Evolutionary conservation across 2,888 invertebrate genomes (phyloP).

Genomic region (Petrophora chlorosata): DNA sequence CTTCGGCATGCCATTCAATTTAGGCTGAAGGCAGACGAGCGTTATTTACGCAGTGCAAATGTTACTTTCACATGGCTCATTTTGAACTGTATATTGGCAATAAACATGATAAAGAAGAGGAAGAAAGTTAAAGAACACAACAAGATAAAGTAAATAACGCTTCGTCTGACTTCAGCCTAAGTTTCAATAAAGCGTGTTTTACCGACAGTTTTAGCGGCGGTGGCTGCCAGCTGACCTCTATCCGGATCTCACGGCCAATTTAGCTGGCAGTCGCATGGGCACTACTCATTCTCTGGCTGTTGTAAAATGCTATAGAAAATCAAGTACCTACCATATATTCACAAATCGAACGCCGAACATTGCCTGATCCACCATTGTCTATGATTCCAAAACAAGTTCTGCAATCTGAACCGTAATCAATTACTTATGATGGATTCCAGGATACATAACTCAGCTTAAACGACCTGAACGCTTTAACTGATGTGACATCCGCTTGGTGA

Average conservation of each 20-base stretch:
- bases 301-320: slow-evolving; percentile 50
- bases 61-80: too few relatives aligned
- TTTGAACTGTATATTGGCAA: too few relatives aligned
- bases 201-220: slow-evolving; percentile 10
- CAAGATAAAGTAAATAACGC: too few relatives aligned
- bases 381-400: slow-evolving; percentile 15
- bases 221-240: slow-evolving; percentile 61
- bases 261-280: slow-evolving; percentile 55
- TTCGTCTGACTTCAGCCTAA: too few relatives aligned
- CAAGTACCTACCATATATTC: neutral
- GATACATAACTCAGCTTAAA: slow-evolving; percentile 21
- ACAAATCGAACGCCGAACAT: slow-evolving; percentile 2
- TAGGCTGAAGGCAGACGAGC: too few relatives aligned
- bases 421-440: slow-evolving; percentile 17
- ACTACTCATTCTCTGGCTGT: slow-evolving; percentile 61
- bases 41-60: too few relatives aligned
- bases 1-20: slow-evolving; percentile 24
- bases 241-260: slow-evolving; percentile 65
- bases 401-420: slow-evolving; percentile 26
- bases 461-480: slow-evolving; percentile 24
- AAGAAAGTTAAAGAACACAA: too few relatives aligned
- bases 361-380: slow-evolving; percentile 30
- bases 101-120: too few relatives aligned
- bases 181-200: slow-evolving; percentile 15
- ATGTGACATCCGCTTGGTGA: slow-evolving; percentile 48